A percentile compares a stretch with the other conserved stretches of the same genome.
Conservation (phyloP, 1,140 invertebrate species). For the Drosophila subpulchrella region DNA sequence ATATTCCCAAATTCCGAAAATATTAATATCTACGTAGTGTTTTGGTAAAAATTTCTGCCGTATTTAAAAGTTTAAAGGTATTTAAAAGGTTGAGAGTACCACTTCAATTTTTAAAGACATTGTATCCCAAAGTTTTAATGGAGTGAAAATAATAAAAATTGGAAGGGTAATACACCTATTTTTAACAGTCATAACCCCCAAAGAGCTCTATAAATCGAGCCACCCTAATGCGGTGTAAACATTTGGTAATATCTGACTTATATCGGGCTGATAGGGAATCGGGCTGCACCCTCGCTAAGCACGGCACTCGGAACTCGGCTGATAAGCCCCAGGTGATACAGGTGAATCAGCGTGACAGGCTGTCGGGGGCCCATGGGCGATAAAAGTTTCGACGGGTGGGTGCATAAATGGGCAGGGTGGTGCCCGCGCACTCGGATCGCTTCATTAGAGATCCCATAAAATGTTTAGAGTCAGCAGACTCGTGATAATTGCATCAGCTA, state of each 20-base stretch:
- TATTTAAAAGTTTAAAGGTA: too few species aligned
- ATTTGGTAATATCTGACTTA: constrained; percentile 38
- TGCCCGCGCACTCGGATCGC: constrained; percentile 14
- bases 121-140: too few species aligned
- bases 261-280: constrained; percentile 32
- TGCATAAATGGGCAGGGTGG: constrained; percentile 5
- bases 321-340: constrained; percentile 34
- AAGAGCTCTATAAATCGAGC: constrained; percentile 23
- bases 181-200: background rate
- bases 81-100: too few species aligned
- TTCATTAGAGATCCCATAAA: constrained; percentile 45
- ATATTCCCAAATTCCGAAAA: too few species aligned
- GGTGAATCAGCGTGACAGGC: constrained; percentile 44
- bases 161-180: background rate
- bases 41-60: too few species aligned
- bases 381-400: constrained; percentile 8
- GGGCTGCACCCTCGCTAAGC: constrained; percentile 41
- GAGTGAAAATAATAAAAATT: too few species aligned
- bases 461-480: constrained; percentile 35
- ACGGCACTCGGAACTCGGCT: constrained; percentile 25
- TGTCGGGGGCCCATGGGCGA: constrained; percentile 29
- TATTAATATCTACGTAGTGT: too few species aligned
- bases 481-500: constrained; percentile 45
- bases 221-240: constrained; percentile 33
- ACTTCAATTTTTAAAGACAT: too few species aligned